Evolutionary conservation across 2,113 vertebrate species (phyloP).

Genomic region (Morphnarchus princeps): DNA sequence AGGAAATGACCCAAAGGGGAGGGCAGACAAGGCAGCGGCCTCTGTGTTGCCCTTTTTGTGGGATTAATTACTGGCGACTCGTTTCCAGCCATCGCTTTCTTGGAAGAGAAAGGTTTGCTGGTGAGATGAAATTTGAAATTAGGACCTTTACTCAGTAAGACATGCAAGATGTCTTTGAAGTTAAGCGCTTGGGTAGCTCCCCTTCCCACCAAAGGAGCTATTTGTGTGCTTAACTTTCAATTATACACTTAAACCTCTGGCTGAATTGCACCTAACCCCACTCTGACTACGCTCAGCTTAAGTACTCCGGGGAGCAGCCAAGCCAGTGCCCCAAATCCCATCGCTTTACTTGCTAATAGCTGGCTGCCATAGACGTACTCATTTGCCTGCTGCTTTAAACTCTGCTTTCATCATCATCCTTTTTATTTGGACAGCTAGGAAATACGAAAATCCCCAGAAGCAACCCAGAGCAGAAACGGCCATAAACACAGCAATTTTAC

Average conservation of each 20-base stretch:
- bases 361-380: neutral
- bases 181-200: neutral
- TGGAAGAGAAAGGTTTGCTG: neutral
- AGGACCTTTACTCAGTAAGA: neutral
- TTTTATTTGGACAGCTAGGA: neutral
- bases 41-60: neutral
- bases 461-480: neutral
- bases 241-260: neutral
- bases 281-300: neutral
- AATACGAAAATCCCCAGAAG: neutral
- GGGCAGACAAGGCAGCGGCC: neutral
- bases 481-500: neutral
- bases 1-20: neutral
- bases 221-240: neutral
- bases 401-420: neutral
- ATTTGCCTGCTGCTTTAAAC: conserved; percentile 1
- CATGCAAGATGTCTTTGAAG: neutral
- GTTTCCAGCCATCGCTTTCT: neutral
- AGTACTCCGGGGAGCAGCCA: neutral
- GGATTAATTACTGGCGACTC: neutral
- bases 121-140: neutral
- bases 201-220: neutral
- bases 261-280: neutral
- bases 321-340: neutral
- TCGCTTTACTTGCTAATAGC: neutral